Conservation (phyloP, 1,140 invertebrate species). For the Triops longicaudatus region DNA sequence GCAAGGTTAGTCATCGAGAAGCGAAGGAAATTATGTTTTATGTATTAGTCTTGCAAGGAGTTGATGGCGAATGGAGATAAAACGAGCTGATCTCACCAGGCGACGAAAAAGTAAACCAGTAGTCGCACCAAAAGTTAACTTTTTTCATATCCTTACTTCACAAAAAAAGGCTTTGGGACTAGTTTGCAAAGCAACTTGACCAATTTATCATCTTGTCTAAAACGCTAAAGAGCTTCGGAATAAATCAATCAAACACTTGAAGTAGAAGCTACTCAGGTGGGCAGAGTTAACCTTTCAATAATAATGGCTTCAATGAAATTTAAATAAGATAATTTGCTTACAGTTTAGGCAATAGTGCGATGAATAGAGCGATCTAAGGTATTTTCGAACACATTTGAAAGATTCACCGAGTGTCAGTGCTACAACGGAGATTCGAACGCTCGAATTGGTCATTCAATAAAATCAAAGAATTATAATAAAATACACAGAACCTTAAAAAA, state of each 20-base stretch:
- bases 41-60: not conserved
- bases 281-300: too few relatives aligned
- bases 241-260: too few relatives aligned
- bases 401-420: not conserved
- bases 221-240: too few relatives aligned
- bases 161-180: not conserved
- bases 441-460: not conserved
- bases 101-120: constrained; percentile 11
- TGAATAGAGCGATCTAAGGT: too few relatives aligned
- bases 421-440: not conserved
- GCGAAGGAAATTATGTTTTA: constrained; percentile 3
- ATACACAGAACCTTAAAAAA: too few relatives aligned
- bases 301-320: too few relatives aligned
- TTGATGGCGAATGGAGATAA: not conserved
- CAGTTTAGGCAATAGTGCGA: too few relatives aligned
- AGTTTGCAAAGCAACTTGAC: not conserved
- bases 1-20: not conserved
- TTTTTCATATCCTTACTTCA: not conserved
- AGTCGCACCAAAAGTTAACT: not conserved
- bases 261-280: too few relatives aligned
- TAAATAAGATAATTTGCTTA: too few relatives aligned
- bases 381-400: not conserved
- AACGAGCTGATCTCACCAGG: not conserved
- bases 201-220: not conserved
- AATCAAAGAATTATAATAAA: too few relatives aligned